Base-by-base conservation (phyloP, 2,113 vertebrate species). In the Rhegmatorhina hoffmannsi region DNA sequence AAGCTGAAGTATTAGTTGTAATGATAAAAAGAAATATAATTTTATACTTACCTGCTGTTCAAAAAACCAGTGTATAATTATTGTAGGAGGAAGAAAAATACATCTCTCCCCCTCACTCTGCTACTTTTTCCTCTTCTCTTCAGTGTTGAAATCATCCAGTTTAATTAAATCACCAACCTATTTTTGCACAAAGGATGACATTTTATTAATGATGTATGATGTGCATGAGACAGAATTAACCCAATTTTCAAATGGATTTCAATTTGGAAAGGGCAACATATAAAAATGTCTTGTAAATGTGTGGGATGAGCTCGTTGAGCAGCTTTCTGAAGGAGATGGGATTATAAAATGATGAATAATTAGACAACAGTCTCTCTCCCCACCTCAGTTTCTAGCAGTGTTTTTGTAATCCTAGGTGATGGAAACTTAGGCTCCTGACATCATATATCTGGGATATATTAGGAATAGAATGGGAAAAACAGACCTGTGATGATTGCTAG, bases 1-100 rank as follows among this genome's bases (percentile, higher is more conserved):
- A 95, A 97, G 69, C 34, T 93, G 70, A 95, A 89, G 94, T 96
- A 97, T 97, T 92, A 81, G 87, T 95, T 95, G 89, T 81, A 78
- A 72, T 93, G 72, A 70, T 94, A 64, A 95, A 97, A 95, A 95
- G 96, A 94, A 93, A 90, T 73, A 56, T 60, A 92, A 87, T 95
- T 94, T 96, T 93, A 72, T 92, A 80, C 78, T 90, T 94, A 81
- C 25, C 43, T 3, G 11, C 93, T 88, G 77, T 76, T 77, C 81
- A 85, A 60, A 44, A 76, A 90, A 83, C 55, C 23, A 82, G 33
- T 47, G 34, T 93, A 81, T 90, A 92, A 90, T 87, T 60, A 92
- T 43, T 90, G 91, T 73, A 79, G 84, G 49, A 94, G 77, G 87
- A 92, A 92, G 86, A 90, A 96, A 93, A 95, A 96, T 95, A 74